phyloP scores from a whole-genome alignment of 2,113 vertebrate genomes.

The Nibea coibor region DNA sequence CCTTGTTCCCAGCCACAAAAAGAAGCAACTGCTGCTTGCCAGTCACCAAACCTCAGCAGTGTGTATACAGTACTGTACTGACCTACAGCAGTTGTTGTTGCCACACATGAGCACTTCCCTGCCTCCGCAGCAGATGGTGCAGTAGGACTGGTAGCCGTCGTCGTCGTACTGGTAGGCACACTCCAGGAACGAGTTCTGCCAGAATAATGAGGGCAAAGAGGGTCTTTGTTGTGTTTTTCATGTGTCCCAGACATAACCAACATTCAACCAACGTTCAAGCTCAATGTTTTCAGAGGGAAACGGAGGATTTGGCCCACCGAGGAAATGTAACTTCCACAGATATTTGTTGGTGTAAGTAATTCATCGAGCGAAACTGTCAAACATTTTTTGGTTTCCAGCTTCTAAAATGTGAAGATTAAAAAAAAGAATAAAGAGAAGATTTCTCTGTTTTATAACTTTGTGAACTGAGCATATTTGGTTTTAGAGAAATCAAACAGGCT shows the following conservation, averaged over 20 bases:
- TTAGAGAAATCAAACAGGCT: background rate
- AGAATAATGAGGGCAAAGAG: slow-evolving; percentile 5
- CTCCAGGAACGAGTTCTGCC: slow-evolving; percentile 97
- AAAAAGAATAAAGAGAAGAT: too few relatives aligned
- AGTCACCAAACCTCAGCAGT: background rate
- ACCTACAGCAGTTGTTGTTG: slow-evolving; percentile 99
- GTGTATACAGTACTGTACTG: slow-evolving; percentile 34
- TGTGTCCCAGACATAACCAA: background rate
- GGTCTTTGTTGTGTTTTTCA: background rate
- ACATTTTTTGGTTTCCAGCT: background rate
- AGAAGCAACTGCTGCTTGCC: slow-evolving; percentile 2
- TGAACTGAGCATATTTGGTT: background rate
- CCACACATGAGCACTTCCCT: slow-evolving; percentile 98
- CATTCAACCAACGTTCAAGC: background rate
- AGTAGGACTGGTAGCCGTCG: slow-evolving; percentile 98
- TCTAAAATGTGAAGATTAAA: background rate
- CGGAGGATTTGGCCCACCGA: background rate
- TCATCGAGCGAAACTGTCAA: background rate
- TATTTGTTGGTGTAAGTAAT: background rate
- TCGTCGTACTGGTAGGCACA: slow-evolving; percentile 98
- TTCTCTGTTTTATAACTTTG: background rate
- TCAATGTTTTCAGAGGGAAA: background rate
- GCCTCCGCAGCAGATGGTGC: slow-evolving; percentile 98
- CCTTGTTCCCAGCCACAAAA: slow-evolving; percentile 7
- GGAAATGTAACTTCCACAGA: background rate